Evolutionary conservation across 2,888 invertebrate genomes (phyloP).

Genomic region (Erebia palarica): DNA sequence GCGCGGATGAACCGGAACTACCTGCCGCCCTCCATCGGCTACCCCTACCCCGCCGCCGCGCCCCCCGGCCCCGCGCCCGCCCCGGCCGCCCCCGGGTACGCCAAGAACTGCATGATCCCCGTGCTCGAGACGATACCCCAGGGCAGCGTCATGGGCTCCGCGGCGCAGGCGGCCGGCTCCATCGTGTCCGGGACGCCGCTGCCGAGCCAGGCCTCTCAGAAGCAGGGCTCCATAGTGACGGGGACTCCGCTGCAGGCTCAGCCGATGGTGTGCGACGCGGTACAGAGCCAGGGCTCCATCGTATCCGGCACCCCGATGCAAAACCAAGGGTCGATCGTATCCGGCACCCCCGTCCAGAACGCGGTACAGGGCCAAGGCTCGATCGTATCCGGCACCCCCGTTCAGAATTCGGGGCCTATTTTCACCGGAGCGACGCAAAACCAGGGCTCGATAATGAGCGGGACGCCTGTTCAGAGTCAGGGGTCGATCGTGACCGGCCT

Average conservation of each 20-base stretch:
- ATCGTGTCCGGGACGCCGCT: slow-evolving; percentile 42
- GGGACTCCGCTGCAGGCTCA: slow-evolving; percentile 22
- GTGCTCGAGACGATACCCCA: slow-evolving; percentile 70
- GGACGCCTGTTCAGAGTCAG: slow-evolving; percentile 24
- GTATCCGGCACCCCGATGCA: slow-evolving; percentile 26
- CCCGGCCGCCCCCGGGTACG: slow-evolving; percentile 52
- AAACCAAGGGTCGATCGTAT: slow-evolving; percentile 34
- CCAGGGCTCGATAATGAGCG: slow-evolving; percentile 29
- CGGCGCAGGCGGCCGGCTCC: slow-evolving; percentile 44
- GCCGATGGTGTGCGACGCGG: background rate
- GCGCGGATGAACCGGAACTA: slow-evolving; percentile 92
- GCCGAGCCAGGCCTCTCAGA: background rate
- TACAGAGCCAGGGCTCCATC: slow-evolving; percentile 22
- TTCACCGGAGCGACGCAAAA: slow-evolving; percentile 24
- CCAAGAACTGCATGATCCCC: slow-evolving; percentile 58
- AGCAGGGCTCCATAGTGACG: slow-evolving; percentile 47
- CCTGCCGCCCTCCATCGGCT: slow-evolving; percentile 86
- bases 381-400: slow-evolving; percentile 26
- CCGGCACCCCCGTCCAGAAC: slow-evolving; percentile 20
- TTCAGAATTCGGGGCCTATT: slow-evolving; percentile 21
- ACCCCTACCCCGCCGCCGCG: slow-evolving; percentile 58
- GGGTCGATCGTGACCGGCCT: slow-evolving; percentile 7
- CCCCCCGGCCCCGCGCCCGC: slow-evolving; percentile 49
- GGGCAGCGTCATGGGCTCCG: slow-evolving; percentile 59
- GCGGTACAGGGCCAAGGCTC: slow-evolving; percentile 29